Evolutionary conservation across 1,140 invertebrate genomes (phyloP), one percentile per base, ranked within the genome.

Genomic region (Drosophila willistoni): DNA sequence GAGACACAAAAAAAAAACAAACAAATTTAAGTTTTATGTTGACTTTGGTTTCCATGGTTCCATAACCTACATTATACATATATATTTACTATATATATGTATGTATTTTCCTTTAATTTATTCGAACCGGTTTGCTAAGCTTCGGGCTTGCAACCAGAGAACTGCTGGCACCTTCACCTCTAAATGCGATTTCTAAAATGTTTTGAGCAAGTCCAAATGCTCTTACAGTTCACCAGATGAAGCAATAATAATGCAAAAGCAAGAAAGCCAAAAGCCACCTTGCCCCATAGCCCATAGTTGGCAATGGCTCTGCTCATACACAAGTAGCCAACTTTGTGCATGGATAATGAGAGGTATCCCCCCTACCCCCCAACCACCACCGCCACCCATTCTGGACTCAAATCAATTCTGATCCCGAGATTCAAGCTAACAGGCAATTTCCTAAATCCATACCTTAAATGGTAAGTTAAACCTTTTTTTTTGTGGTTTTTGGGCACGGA

Each of bases 131-230:
- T 73, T 73, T 73, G 60, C 64, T 73, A 77, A 79, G 77, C 74
- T 42, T 39, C 44, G 73, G 73, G 64, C 68, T 71, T 29, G 54
- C 57, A 62, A 70, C 76, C 76, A 78, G 72, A 64, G 67, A 77
- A 80, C 83, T 87, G 72, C 79, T 86, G 83, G 64, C 44, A 77
- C 77, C 74, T 89, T 87, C 80, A 87, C 83, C 83, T 83, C 72
- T 77, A 79, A 89, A 87, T 87, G 79, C 83, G 83, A 87, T 87
- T 87, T 82, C 70, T 47, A 87, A 89, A 87, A 83, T 83, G 79
- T 87, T 79, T 51, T 89, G 79, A 79, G 77, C 80, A 87, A 80
- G 83, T 89, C 66, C 76, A 77, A 79, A 87, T 80, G 79, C 70
- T 70, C 84, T 80, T 82, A 79, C 68, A 63, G 80, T 61, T 61